Evolutionary conservation across 2,888 invertebrate species (phyloP).

Genomic region (Leptura quadrifasciata): DNA sequence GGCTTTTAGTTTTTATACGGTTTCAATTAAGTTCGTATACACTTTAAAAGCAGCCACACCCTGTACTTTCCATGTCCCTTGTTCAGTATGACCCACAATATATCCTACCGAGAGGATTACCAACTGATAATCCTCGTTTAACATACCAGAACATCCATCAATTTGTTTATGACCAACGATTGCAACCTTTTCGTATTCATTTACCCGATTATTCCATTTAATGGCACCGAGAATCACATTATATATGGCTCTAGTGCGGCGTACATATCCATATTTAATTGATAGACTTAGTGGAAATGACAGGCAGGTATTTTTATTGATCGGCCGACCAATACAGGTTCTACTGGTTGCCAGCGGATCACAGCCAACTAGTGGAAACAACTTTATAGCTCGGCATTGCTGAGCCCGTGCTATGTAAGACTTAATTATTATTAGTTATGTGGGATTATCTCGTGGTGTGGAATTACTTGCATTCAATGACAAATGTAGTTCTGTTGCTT

Average conservation of each 20-base stretch:
- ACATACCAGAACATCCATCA: conserved; percentile 44
- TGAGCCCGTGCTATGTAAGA: background rate
- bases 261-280: conserved; percentile 59
- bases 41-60: background rate
- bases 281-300: conserved; percentile 58
- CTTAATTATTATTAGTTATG: background rate
- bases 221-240: conserved; percentile 10
- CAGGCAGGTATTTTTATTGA: conserved; percentile 61
- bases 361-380: conserved; percentile 28
- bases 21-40: too few relatives aligned
- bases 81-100: background rate
- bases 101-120: background rate
- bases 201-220: conserved; percentile 21
- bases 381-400: conserved; percentile 16
- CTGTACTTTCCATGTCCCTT: background rate
- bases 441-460: conserved; percentile 1
- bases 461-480: conserved; percentile 7
- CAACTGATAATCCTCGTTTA: conserved; percentile 28
- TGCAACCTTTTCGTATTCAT: conserved; percentile 43
- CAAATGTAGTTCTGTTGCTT: background rate
- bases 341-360: conserved; percentile 47
- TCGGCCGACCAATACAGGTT: conserved; percentile 56
- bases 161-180: conserved; percentile 41
- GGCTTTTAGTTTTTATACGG: too few relatives aligned
- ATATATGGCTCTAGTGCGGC: conserved; percentile 9